Conservation (phyloP, 30 jellyfish, hydroid and myxozoan species). For the Sanderia malayensis region DNA sequence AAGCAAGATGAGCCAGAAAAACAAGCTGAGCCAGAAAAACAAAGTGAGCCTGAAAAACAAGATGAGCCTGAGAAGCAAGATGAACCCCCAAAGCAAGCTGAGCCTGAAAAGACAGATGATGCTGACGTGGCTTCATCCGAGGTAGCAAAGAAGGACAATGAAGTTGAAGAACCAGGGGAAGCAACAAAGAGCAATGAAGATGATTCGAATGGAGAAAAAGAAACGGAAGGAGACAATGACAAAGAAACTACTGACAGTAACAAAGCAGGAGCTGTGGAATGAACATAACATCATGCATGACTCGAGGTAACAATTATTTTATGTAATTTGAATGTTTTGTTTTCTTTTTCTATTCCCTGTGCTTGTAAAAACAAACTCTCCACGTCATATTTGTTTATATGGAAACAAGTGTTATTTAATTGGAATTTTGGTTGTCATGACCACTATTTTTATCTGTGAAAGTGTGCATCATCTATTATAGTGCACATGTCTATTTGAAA, state of each 20-base stretch:
- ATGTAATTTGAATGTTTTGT: too few relatives aligned
- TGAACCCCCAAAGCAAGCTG: neutral
- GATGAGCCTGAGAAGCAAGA: constrained; percentile 13
- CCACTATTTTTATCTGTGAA: too few relatives aligned
- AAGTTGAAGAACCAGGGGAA: neutral
- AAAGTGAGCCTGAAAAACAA: constrained; percentile 1
- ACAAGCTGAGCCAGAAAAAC: constrained; percentile 1
- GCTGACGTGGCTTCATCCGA: too few relatives aligned
- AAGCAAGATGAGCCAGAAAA: neutral
- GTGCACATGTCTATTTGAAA: too few relatives aligned
- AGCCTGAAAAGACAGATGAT: too few relatives aligned
- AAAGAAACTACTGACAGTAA: neutral
- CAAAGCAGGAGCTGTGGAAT: neutral
- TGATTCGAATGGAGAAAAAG: neutral
- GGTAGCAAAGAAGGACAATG: constrained; percentile 1
- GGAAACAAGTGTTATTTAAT: too few relatives aligned
- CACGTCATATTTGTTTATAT: too few relatives aligned
- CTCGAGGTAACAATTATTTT: neutral
- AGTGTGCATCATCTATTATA: too few relatives aligned
- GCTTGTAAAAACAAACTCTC: too few relatives aligned
- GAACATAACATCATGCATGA: neutral
- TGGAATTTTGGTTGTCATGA: too few relatives aligned
- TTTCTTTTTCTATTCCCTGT: too few relatives aligned
- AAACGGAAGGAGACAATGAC: constrained; percentile 2
- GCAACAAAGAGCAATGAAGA: neutral